Evolutionary conservation across 2,797 vertebrate species (phyloP).

Genomic region (Aldrovandia affinis): DNA sequence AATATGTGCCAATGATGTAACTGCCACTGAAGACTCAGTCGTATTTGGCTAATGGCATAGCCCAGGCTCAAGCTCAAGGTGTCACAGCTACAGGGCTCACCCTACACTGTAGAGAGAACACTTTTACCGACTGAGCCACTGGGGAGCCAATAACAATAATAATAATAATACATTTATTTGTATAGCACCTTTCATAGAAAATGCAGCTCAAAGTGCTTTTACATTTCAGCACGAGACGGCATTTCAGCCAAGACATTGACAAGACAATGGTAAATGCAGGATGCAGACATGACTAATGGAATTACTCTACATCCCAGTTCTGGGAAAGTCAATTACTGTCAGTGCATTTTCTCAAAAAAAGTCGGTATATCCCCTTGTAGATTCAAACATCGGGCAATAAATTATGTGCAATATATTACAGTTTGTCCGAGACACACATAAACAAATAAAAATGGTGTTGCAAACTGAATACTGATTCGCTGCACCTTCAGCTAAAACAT

Average conservation of each 20-base stretch:
- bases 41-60: neutral
- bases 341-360: conserved; percentile 19
- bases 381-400: conserved; percentile 8
- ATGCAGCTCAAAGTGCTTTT: too few species aligned
- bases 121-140: neutral
- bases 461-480: neutral
- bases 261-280: neutral
- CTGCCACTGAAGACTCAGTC: neutral
- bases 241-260: too few species aligned
- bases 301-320: conserved; percentile 4
- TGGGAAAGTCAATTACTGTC: conserved; percentile 20
- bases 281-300: conserved; percentile 17
- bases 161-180: too few species aligned
- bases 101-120: neutral
- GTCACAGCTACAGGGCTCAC: too few species aligned
- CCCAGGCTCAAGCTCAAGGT: neutral
- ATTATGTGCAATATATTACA: neutral
- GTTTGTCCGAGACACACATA: neutral
- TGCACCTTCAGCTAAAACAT: neutral
- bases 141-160: neutral
- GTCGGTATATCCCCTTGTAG: conserved; percentile 11
- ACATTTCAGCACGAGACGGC: too few species aligned
- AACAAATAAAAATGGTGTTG: conserved; percentile 3
- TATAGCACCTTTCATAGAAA: too few species aligned
- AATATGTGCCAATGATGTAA: neutral